Conservation (phyloP, 1,140 invertebrate genomes). For the Argopecten irradians region DNA sequence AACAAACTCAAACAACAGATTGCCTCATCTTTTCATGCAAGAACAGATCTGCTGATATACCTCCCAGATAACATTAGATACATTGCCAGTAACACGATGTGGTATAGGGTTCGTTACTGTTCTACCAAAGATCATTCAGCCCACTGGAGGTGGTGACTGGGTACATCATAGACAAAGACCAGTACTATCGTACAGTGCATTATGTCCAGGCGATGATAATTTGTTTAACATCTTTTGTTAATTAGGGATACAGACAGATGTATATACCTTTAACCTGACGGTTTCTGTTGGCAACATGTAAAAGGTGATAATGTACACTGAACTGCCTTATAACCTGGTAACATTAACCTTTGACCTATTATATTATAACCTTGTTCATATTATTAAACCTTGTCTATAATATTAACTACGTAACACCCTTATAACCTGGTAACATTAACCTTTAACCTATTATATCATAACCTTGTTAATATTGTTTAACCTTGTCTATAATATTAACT, state of each 20-base stretch:
- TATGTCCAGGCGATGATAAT: background rate
- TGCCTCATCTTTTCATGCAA: background rate
- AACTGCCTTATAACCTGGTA: too few relatives aligned
- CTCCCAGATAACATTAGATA: background rate
- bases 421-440: too few relatives aligned
- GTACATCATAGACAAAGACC: background rate
- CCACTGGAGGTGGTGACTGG: background rate
- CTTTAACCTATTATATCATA: too few relatives aligned
- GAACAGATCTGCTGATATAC: background rate
- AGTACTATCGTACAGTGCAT: background rate
- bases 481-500: too few relatives aligned
- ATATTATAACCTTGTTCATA: too few relatives aligned
- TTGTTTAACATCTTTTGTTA: background rate
- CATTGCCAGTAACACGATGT: background rate
- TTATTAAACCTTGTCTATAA: too few relatives aligned
- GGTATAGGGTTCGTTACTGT: background rate
- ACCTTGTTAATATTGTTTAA: too few relatives aligned
- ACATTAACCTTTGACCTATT: too few relatives aligned
- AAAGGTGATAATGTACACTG: background rate
- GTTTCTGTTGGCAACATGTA: background rate
- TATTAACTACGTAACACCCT: too few relatives aligned
- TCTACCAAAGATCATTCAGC: background rate
- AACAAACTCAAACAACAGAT: background rate
- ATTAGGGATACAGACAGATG: background rate
- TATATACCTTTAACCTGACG: background rate